These are phyloP conservation scores for Urocolius indicus DNA, from an alignment of 2,113 vertebrate species.

Conservation along the genomic window DNA sequence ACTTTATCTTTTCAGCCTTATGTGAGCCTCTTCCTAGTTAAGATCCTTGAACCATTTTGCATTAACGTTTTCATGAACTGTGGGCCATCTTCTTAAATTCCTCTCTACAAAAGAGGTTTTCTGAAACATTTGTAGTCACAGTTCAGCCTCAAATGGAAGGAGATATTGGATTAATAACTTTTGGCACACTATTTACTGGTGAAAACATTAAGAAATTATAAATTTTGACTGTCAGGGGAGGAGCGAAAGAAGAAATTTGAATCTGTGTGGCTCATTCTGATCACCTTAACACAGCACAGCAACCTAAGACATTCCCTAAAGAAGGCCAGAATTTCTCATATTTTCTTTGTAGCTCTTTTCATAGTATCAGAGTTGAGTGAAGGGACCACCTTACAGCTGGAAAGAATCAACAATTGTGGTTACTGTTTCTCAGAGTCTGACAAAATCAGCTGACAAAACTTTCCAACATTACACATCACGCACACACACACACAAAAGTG, in stretches of 20 bases:
- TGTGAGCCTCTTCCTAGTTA: background rate
- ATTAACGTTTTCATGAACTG: background rate
- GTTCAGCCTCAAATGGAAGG: background rate
- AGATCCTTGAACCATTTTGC: background rate
- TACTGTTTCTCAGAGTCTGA: background rate
- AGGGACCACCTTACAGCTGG: background rate
- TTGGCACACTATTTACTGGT: background rate
- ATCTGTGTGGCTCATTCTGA: background rate
- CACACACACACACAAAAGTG: background rate
- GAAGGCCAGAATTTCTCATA: background rate
- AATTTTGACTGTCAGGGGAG: background rate
- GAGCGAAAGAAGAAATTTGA: background rate
- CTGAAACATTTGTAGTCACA: background rate
- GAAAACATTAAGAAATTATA: background rate
- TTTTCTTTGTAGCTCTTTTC: background rate
- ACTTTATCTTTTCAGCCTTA: background rate
- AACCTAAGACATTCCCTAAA: background rate
- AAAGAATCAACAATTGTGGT: background rate
- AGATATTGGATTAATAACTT: background rate
- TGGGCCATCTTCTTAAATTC: background rate
- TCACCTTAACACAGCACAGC: background rate
- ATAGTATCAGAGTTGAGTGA: background rate
- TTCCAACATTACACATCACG: background rate
- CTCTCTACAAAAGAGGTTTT: background rate
- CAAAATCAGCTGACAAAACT: slow-evolving; percentile 1